Evolutionary conservation across 2,797 vertebrate species (phyloP).

Genomic region (Garrulus glandarius): DNA sequence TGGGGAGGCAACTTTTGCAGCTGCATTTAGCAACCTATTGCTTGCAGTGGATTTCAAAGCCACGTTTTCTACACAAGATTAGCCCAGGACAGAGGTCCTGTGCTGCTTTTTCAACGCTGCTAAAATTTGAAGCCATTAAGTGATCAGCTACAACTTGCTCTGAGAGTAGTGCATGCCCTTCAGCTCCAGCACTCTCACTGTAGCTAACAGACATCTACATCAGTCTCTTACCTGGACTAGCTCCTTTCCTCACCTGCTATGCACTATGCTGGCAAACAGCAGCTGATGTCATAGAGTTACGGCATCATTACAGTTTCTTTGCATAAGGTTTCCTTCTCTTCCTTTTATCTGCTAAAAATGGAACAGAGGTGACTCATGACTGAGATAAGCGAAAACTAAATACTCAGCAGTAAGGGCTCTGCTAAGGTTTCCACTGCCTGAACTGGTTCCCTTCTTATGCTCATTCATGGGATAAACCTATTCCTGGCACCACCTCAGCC

Average conservation of each 20-base stretch:
- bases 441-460: background rate
- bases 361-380: background rate
- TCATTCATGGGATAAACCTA: rapidly evolving
- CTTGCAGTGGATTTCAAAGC: background rate
- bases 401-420: background rate
- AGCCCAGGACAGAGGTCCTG: background rate
- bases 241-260: background rate
- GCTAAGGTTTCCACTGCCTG: background rate
- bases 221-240: background rate
- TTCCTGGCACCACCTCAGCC: background rate
- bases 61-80: background rate
- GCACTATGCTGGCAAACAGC: background rate
- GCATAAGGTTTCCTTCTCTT: background rate
- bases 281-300: background rate
- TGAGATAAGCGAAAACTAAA: background rate
- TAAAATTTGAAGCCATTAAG: background rate
- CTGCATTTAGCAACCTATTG: background rate
- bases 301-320: background rate
- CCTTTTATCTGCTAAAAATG: background rate
- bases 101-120: background rate
- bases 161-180: background rate
- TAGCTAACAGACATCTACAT: background rate
- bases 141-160: background rate
- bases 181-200: background rate
- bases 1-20: background rate